Evolutionary conservation across 2,888 invertebrate genomes (phyloP).

Genomic region (Capitulum mitella): DNA sequence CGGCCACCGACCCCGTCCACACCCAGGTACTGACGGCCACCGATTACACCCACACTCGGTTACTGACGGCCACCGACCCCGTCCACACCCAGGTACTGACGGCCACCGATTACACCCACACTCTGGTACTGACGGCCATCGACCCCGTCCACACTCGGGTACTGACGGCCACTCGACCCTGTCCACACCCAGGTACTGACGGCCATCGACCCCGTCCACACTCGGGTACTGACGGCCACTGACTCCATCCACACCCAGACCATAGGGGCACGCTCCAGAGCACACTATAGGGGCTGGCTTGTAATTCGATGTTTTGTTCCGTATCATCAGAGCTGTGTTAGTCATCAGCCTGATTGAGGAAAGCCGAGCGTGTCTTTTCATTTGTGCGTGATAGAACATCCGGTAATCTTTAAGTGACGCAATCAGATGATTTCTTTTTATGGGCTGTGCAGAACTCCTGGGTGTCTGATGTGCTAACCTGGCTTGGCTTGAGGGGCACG

Average conservation of each 20-base stretch:
- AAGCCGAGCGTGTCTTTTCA: no score
- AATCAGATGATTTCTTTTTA: no score
- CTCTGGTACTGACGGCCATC: neutral
- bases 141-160: neutral
- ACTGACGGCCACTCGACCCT: neutral
- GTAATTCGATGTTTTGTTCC: no score
- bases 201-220: slow-evolving; percentile 3
- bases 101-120: neutral
- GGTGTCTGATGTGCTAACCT: no score
- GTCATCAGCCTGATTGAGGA: no score
- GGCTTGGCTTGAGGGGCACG: no score
- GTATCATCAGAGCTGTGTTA: no score
- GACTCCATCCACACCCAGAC: neutral
- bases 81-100: neutral
- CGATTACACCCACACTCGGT: neutral
- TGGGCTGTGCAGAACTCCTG: no score
- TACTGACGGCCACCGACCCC: neutral
- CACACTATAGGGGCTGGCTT: no score
- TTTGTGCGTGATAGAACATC: no score
- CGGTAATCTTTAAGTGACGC: no score
- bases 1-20: slow-evolving; percentile 50
- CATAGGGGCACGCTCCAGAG: no score
- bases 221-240: neutral
- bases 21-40: slow-evolving; percentile 26
- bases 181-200: neutral